A percentile compares a stretch with the other conserved stretches of the same genome.
Conservation (phyloP, 2,797 vertebrate genomes). For the Darevskia mixta region DNA sequence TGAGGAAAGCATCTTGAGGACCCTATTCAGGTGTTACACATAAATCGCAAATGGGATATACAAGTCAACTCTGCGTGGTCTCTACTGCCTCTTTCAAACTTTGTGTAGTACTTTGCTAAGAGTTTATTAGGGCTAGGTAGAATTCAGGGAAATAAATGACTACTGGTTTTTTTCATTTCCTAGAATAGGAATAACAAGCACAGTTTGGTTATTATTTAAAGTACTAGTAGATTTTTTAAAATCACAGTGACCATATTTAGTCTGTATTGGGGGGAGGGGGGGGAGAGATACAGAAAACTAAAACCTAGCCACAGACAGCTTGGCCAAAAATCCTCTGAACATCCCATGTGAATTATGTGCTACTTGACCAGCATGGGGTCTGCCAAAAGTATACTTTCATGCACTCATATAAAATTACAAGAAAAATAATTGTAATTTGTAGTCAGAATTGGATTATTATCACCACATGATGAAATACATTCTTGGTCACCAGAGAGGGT, state of each 20-base stretch:
- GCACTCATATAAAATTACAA: conserved; percentile 13
- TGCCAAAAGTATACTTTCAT: not conserved
- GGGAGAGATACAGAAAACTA: not conserved
- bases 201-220: not conserved
- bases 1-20: no score
- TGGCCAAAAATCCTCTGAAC: not conserved
- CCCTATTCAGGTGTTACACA: not conserved
- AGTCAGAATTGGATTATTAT: conserved; percentile 13
- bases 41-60: not conserved
- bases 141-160: not conserved
- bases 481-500: conserved; percentile 23
- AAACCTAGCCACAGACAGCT: not conserved
- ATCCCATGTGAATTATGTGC: conserved; percentile 15
- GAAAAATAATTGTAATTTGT: conserved; percentile 27
- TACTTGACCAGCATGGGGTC: not conserved
- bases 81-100: not conserved
- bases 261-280: not conserved
- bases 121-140: not conserved
- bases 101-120: not conserved
- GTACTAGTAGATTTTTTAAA: not conserved
- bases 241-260: not conserved
- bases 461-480: conserved; percentile 20
- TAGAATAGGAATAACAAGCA: not conserved
- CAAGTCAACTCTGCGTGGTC: not conserved
- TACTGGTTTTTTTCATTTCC: not conserved